A percentile compares a stretch with the other conserved stretches of the same genome.
These are phyloP conservation scores for Cryptus armator DNA, from an alignment of 2,888 invertebrate species.

Conservation along the genomic window DNA sequence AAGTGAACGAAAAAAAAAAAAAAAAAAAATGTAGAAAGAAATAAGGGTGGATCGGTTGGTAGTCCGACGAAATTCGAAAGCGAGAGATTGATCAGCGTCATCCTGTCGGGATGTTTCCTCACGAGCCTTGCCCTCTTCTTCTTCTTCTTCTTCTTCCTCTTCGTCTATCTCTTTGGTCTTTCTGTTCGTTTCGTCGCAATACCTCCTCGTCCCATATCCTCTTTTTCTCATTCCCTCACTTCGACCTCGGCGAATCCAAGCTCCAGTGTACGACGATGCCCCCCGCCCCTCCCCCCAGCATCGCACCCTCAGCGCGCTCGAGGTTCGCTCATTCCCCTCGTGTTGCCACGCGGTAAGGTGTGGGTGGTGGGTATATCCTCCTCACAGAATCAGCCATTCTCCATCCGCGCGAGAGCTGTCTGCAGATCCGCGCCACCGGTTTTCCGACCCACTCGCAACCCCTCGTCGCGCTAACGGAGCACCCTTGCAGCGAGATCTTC, in stretches of 20 bases:
- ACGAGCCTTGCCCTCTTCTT: conserved; percentile 58
- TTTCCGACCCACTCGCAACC: conserved; percentile 72
- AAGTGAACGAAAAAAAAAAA: conserved; percentile 7
- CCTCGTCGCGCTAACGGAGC: conserved; percentile 58
- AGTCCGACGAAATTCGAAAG: conserved; percentile 75
- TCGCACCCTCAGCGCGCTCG: conserved; percentile 61
- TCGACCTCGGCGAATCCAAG: conserved; percentile 64
- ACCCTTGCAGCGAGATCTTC: conserved; percentile 67
- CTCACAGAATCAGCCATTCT: conserved; percentile 79
- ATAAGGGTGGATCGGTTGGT: conserved; percentile 69
- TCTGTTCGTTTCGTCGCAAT: conserved; percentile 62
- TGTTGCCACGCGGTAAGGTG: conserved; percentile 59
- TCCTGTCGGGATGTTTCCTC: conserved; percentile 78
- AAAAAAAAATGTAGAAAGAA: conserved; percentile 62
- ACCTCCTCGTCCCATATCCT: conserved; percentile 61
- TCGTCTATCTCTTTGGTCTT: conserved; percentile 67
- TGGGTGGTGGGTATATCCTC: conserved; percentile 72
- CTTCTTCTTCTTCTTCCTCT: conserved; percentile 60
- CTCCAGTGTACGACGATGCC: conserved; percentile 47
- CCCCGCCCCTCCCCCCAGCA: conserved; percentile 44
- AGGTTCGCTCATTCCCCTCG: conserved; percentile 58
- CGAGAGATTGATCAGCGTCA: conserved; percentile 83
- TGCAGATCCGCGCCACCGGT: conserved; percentile 77
- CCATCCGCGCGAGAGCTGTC: conserved; percentile 77
- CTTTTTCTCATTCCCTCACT: conserved; percentile 61